phyloP scores from a whole-genome alignment of 2,113 vertebrate genomes.

The Corapipo altera region DNA sequence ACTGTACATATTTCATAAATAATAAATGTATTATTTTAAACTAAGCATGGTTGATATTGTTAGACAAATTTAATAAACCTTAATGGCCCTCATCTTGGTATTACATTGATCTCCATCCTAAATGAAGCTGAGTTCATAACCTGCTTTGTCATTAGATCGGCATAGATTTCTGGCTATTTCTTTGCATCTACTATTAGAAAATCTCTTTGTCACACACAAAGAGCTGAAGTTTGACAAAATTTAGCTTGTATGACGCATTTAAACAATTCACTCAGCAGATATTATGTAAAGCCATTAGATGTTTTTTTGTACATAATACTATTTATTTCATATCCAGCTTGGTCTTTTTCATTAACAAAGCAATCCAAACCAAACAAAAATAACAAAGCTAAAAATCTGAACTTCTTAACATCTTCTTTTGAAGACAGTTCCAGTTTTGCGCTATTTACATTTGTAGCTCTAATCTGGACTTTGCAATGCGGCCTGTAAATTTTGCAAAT shows the following conservation, averaged over 20 bases:
- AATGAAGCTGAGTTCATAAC: not conserved
- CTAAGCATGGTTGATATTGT: not conserved
- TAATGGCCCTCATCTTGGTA: not conserved
- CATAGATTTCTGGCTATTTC: not conserved
- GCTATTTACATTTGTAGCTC: not conserved
- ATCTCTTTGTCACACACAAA: not conserved
- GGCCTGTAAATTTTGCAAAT: not conserved
- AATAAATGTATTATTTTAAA: not conserved
- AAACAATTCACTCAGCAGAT: not conserved
- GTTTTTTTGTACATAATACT: not conserved
- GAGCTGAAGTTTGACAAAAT: not conserved
- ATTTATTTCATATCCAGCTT: not conserved
- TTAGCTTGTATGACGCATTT: not conserved
- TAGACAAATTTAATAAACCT: constrained; percentile 24
- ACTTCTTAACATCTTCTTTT: not conserved
- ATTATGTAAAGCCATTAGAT: not conserved
- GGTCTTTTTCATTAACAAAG: not conserved
- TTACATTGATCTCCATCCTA: not conserved
- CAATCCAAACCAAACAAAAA: not conserved
- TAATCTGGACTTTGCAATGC: not conserved
- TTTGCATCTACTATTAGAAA: not conserved
- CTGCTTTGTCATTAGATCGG: not conserved
- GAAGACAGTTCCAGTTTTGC: not conserved
- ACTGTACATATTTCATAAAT: not conserved
- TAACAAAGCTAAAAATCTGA: not conserved